Conservation (phyloP, 2,888 invertebrate genomes). For the Kuschelorhynchus macadamiae region DNA sequence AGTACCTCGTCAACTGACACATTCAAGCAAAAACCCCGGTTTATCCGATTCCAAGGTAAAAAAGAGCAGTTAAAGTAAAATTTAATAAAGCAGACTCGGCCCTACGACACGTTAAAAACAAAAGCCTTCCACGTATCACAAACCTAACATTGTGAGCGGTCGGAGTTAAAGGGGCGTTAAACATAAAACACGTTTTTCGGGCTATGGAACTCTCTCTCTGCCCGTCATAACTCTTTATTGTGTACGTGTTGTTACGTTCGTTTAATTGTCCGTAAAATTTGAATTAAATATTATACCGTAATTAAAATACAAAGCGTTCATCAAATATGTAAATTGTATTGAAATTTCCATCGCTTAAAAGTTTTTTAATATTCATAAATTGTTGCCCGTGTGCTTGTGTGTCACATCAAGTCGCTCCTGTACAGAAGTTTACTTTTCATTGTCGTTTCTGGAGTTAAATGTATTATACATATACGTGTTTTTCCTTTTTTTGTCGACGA, state of each 20-base stretch:
- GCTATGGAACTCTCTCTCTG: conserved; percentile 61
- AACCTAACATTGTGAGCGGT: conserved; percentile 49
- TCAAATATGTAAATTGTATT: conserved; percentile 69
- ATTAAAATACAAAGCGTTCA: conserved; percentile 70
- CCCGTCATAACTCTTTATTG: conserved; percentile 65
- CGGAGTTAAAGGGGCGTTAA: conserved; percentile 56
- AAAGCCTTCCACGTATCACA: conserved; percentile 26
- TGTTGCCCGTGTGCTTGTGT: conserved; percentile 21
- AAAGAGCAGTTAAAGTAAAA: conserved; percentile 7
- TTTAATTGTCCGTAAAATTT: conserved; percentile 70
- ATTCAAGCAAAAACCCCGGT: background rate
- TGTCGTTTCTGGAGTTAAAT: conserved; percentile 13
- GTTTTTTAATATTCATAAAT: conserved; percentile 68
- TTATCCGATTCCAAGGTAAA: background rate
- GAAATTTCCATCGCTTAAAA: conserved; percentile 68
- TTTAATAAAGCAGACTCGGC: conserved; percentile 44
- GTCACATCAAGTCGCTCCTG: conserved; percentile 10
- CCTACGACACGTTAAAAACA: conserved; percentile 18
- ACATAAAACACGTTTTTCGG: conserved; percentile 63
- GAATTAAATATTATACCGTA: conserved; percentile 69
- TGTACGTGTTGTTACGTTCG: conserved; percentile 64
- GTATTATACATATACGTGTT: conserved; percentile 10
- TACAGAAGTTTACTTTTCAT: conserved; percentile 20
- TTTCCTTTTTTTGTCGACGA: conserved; percentile 16
- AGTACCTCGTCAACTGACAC: background rate